These are phyloP conservation scores for Lepidothrix coronata DNA, from an alignment of 2,113 vertebrate genomes.

Conservation along the genomic window DNA sequence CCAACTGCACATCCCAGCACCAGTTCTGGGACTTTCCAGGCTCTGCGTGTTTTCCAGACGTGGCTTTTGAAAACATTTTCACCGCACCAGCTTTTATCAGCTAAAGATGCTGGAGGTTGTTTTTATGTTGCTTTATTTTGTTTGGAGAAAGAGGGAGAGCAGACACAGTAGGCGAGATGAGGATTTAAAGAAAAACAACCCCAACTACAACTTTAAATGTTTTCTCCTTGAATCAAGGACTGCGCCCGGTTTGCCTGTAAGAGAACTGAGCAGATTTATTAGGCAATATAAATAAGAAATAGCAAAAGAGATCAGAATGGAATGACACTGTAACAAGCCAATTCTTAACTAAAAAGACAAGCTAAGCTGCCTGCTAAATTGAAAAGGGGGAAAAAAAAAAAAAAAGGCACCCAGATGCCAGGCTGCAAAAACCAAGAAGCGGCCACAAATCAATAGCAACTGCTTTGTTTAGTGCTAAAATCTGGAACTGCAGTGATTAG, in stretches of 20 bases:
- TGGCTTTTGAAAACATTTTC: background rate
- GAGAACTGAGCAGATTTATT: conserved; percentile 21
- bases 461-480: conserved; percentile 98
- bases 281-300: conserved; percentile 6
- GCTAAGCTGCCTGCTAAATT: conserved; percentile 71
- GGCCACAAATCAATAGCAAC: conserved; percentile 89
- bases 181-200: background rate
- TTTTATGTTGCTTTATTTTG: background rate
- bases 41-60: background rate
- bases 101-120: background rate
- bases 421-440: conserved; percentile 75
- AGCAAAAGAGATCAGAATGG: conserved; percentile 11
- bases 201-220: background rate
- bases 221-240: conserved; percentile 61
- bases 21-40: background rate
- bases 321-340: conserved; percentile 55
- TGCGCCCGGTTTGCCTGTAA: background rate
- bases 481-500: conserved; percentile 99
- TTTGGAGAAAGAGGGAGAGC: background rate
- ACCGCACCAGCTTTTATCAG: background rate
- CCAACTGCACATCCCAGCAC: background rate
- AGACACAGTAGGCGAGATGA: background rate
- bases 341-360: conserved; percentile 73
- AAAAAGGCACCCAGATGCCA: background rate
- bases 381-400: conserved; percentile 8